Conservation (phyloP, 1,140 invertebrate genomes). For the Polyergus mexicanus region DNA sequence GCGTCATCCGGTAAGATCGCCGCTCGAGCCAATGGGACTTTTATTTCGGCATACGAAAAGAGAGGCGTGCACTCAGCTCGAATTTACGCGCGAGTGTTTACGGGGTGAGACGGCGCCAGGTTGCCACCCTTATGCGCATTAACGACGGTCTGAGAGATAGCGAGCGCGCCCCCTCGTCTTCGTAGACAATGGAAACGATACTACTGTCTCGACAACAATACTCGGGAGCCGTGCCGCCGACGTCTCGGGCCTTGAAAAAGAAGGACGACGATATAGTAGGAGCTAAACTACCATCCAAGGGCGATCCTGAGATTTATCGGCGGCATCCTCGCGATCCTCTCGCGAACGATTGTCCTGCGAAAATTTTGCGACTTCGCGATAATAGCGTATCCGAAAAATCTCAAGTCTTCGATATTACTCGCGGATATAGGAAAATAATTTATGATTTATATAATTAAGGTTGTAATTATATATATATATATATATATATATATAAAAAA, state of each 20-base stretch:
- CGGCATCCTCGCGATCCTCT: slow-evolving; percentile 21
- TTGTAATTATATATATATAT: neutral
- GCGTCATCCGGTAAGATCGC: slow-evolving; percentile 7
- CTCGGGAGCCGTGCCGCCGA: slow-evolving; percentile 47
- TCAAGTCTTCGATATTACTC: neutral
- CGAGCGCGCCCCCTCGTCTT: slow-evolving; percentile 59
- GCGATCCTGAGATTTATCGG: slow-evolving; percentile 12
- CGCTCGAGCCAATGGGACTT: slow-evolving; percentile 52
- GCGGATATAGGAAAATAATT: neutral
- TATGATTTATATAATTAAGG: neutral
- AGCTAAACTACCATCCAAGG: slow-evolving; percentile 18
- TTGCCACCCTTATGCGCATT: slow-evolving; percentile 71
- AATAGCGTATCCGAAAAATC: neutral
- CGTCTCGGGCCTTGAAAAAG: slow-evolving; percentile 44
- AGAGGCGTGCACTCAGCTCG: slow-evolving; percentile 67
- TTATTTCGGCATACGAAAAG: slow-evolving; percentile 45
- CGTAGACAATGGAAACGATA: slow-evolving; percentile 72
- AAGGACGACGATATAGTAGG: slow-evolving; percentile 11
- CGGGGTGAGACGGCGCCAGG: slow-evolving; percentile 70
- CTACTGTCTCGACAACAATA: slow-evolving; percentile 65
- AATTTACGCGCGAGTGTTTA: slow-evolving; percentile 79
- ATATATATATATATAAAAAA: no score
- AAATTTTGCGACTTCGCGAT: neutral
- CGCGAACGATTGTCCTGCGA: neutral
- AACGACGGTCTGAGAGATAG: slow-evolving; percentile 68